Evolutionary conservation across 2,797 vertebrate species (phyloP), one percentile per base, ranked within the genome.

Genomic region (Chelidonichthys spinosus): DNA sequence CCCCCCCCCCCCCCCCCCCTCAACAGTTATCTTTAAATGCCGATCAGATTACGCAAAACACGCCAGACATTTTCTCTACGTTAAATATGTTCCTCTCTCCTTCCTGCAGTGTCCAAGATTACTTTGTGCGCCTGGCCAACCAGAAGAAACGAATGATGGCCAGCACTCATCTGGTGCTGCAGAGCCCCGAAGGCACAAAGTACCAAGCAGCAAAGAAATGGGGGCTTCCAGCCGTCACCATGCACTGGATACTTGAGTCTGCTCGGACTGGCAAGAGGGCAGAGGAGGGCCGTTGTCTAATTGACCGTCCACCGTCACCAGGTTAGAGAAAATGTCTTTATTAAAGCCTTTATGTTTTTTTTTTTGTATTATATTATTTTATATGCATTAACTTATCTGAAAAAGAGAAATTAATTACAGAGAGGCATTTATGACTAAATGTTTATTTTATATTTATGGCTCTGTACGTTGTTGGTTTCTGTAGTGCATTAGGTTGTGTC

Each of bases 121-220:
- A 95, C 92, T 99, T 99, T 92, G 98, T 99, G 72, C 95, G 97
- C 42, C 95, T 95, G 74, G 94, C 96, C 69, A 98, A 94, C 63
- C 93, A 89, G 5, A 97, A 95, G 82, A 99, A 98, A 84, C 95
- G 95, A 65, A 97, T 99, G 97, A 63, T 97, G 90, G 97, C 97
- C 85, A 99, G 96, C 87, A 97, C 96, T 55, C 98, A 99, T 69
- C 94, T 99, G 62, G 94, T 99, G 61, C 79, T 96, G 69, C 96
- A 95, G 82, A 95, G 94, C 40, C 96, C 97, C 0, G 92, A 93
- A 0, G 98, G 98, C 76, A 98, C 96, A 36, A 99, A 99, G 89
- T 99, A 98, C 63, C 96, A 98, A 84, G 98, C 97, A 40, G 96
- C 98, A 0, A 96, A 97, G 90, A 99, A 98, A 78, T 99, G 98